These are phyloP conservation scores for Hyles euphorbiae DNA, from an alignment of 1,140 invertebrate genomes.

Conservation along the genomic window DNA sequence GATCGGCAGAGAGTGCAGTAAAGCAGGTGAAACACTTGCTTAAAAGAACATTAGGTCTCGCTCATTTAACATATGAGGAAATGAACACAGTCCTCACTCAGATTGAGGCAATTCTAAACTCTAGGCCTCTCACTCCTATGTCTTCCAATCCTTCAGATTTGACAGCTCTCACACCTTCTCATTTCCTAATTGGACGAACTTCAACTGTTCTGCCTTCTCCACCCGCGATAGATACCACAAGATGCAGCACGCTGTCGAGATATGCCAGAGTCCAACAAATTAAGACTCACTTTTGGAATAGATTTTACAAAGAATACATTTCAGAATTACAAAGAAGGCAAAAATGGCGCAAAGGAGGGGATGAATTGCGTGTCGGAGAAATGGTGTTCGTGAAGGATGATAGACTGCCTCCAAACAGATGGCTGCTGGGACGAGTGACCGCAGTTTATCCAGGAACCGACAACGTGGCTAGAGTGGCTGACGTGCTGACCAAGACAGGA, in stretches of 20 bases:
- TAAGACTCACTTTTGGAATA: conserved; percentile 14
- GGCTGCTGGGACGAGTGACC: conserved; percentile 23
- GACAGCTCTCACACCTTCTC: background rate
- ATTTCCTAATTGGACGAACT: conserved; percentile 1
- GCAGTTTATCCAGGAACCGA: conserved; percentile 24
- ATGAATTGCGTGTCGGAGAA: conserved; percentile 5
- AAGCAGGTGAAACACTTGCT: too few species aligned
- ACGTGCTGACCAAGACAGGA: conserved; percentile 5
- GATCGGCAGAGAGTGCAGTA: too few species aligned
- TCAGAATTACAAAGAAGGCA: conserved; percentile 7
- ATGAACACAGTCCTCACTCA: background rate
- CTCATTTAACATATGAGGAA: background rate
- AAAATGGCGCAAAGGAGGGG: conserved; percentile 2
- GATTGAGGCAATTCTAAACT: background rate
- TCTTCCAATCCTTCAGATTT: conserved; percentile 2
- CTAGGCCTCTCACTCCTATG: background rate
- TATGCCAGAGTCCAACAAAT: conserved; percentile 7
- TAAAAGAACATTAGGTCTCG: too few species aligned
- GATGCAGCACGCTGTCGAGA: background rate
- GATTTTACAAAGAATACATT: conserved; percentile 16
- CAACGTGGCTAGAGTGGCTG: conserved; percentile 23
- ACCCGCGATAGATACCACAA: background rate
- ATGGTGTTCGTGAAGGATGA: conserved; percentile 16
- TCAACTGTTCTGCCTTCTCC: background rate
- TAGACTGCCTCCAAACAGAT: conserved; percentile 14